Evolutionary conservation across 53 echinoderm and acorn worm species (phyloP).

Genomic region (Mesocentrotus franciscanus): DNA sequence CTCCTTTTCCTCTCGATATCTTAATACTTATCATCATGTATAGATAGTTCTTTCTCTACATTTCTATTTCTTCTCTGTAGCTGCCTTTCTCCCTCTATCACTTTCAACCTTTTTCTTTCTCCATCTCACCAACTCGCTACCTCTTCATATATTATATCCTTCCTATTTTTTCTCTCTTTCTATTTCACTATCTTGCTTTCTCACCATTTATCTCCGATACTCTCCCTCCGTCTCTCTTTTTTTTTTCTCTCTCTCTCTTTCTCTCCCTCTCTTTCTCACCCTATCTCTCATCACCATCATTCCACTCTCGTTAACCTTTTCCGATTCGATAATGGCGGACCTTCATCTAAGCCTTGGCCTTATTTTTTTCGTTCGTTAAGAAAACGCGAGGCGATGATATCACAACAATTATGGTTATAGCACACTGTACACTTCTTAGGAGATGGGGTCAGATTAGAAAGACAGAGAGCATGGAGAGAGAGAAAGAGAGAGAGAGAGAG

Average conservation of each 20-base stretch:
- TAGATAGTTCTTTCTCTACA: background rate
- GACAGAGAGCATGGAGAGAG: background rate
- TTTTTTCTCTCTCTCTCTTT: background rate
- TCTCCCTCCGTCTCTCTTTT: background rate
- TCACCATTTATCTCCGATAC: background rate
- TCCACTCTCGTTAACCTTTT: slow-evolving; percentile 34
- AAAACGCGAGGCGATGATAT: slow-evolving; percentile 25
- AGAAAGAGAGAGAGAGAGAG: background rate
- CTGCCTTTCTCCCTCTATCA: background rate
- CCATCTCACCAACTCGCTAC: background rate
- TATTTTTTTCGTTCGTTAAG: slow-evolving; percentile 19
- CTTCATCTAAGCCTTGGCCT: slow-evolving; percentile 5
- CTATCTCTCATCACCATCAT: slow-evolving; percentile 8
- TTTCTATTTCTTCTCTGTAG: background rate
- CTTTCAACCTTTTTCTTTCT: background rate
- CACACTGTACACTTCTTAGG: background rate
- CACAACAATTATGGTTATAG: slow-evolving; percentile 21
- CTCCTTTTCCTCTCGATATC: slow-evolving; percentile 4
- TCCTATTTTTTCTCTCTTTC: slow-evolving; percentile 20
- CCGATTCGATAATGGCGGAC: slow-evolving; percentile 42
- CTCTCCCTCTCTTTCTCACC: background rate
- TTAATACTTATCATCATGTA: background rate
- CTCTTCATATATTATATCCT: background rate
- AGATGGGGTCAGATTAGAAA: background rate
- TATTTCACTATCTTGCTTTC: background rate